These are phyloP conservation scores for Volucella bombylans DNA, from an alignment of 2,888 invertebrate species.

Conservation along the genomic window DNA sequence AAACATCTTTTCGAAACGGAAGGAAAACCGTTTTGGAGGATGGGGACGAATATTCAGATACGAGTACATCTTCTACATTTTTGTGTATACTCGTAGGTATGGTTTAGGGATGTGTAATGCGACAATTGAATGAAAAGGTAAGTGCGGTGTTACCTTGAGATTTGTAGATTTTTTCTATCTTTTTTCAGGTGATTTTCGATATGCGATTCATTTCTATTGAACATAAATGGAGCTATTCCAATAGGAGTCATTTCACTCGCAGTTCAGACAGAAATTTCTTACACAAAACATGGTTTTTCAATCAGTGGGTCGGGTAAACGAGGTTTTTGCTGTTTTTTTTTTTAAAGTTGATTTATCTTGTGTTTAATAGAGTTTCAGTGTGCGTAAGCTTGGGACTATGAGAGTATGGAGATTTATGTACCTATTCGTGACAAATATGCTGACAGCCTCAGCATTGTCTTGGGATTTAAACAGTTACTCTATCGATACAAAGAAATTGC, in stretches of 20 bases:
- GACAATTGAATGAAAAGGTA: background rate
- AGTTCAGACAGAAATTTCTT: slow-evolving; percentile 18
- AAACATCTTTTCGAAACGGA: background rate
- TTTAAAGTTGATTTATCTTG: too few species aligned
- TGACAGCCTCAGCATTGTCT: too few species aligned
- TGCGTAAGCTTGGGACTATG: too few species aligned
- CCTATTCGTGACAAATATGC: too few species aligned
- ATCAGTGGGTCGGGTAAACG: slow-evolving; percentile 17
- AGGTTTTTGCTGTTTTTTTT: too few species aligned
- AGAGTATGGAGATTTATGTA: too few species aligned
- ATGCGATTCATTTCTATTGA: slow-evolving; percentile 14
- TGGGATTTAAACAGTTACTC: too few species aligned
- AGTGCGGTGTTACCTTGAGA: slow-evolving; percentile 32
- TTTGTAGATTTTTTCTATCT: background rate
- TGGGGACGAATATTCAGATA: too few species aligned
- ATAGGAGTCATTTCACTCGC: slow-evolving; percentile 36
- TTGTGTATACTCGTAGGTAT: background rate
- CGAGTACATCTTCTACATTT: slow-evolving; percentile 30
- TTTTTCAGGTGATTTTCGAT: slow-evolving; percentile 23
- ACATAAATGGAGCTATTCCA: slow-evolving; percentile 12
- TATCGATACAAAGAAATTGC: too few species aligned
- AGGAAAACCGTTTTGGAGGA: slow-evolving; percentile 45
- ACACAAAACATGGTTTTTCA: slow-evolving; percentile 32
- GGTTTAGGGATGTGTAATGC: background rate
- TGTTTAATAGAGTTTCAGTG: too few species aligned